Percentiles rank a stretch among this genome's conserved stretches.
These are phyloP conservation scores for Cinclus mexicanus DNA, from an alignment of 2,113 vertebrate species.

Conservation along the genomic window DNA sequence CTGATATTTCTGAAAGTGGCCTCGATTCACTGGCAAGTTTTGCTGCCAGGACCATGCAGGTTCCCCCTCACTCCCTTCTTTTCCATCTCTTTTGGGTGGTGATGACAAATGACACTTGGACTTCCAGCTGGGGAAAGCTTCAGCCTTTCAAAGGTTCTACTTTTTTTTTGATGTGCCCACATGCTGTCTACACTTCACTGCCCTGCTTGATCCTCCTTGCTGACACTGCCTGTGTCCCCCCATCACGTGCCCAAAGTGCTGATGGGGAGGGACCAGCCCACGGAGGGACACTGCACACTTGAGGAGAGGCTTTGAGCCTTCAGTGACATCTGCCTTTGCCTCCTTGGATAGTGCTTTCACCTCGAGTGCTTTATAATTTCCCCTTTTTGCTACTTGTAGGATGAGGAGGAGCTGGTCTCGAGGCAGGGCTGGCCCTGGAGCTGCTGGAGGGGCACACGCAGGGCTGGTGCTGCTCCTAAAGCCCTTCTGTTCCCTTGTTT, in stretches of 20 bases:
- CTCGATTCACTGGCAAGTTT: neutral
- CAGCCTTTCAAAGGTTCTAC: neutral
- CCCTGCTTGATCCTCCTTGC: neutral
- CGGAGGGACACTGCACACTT: rapidly evolving
- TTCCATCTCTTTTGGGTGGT: neutral
- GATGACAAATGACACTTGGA: rapidly evolving
- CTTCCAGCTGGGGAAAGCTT: neutral
- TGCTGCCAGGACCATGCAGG: neutral
- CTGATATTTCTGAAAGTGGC: neutral
- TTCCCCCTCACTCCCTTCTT: neutral
- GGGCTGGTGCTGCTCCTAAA: neutral
- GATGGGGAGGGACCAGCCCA: neutral
- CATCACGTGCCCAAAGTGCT: neutral
- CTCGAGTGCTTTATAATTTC: neutral
- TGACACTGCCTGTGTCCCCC: neutral
- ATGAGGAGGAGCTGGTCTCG: rapidly evolving
- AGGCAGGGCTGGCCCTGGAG: neutral
- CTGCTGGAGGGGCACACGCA: rapidly evolving
- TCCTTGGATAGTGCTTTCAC: neutral
- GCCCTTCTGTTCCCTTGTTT: neutral
- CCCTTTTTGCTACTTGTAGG: neutral
- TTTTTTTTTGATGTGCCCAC: neutral
- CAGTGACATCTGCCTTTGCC: neutral
- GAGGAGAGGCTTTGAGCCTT: neutral
- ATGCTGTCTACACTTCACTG: rapidly evolving